Evolutionary conservation across 2,113 vertebrate species (phyloP).

Genomic region (Monopterus albus): DNA sequence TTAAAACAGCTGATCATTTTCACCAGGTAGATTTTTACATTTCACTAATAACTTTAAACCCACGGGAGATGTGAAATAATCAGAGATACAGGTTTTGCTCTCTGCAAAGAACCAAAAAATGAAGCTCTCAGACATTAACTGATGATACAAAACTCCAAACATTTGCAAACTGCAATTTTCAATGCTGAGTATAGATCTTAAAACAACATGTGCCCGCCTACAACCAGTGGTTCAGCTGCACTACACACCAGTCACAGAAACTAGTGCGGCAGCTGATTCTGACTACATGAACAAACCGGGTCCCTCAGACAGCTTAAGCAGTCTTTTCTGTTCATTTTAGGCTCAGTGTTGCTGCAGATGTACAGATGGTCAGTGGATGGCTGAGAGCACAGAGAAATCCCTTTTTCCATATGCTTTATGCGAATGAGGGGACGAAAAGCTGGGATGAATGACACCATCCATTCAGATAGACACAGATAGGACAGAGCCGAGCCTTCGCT

Average conservation of each 20-base stretch:
- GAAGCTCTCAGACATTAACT: neutral
- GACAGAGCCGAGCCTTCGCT: constrained; percentile 12
- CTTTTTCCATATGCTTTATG: constrained; percentile 29
- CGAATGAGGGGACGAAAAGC: neutral
- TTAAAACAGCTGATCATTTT: constrained; percentile 13
- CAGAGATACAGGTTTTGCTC: constrained; percentile 3
- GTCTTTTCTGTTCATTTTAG: constrained; percentile 26
- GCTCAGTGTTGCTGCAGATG: constrained; percentile 23
- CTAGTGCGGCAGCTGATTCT: neutral
- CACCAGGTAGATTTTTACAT: neutral
- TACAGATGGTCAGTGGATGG: constrained; percentile 1
- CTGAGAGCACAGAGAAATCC: constrained; percentile 1
- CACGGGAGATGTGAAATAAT: neutral
- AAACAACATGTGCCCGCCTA: neutral
- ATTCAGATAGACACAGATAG: constrained; percentile 18
- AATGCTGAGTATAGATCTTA: neutral
- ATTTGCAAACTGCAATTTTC: neutral
- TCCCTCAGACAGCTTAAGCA: neutral
- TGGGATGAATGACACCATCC: constrained; percentile 19
- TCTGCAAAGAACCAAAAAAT: neutral
- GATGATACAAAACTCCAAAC: neutral
- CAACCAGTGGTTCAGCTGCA: neutral
- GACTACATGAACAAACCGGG: neutral
- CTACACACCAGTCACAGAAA: neutral
- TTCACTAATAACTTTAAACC: neutral